Evolutionary conservation across 1,140 invertebrate species (phyloP), one percentile per base, ranked within the genome.

Genomic region (Drosophila willistoni): DNA sequence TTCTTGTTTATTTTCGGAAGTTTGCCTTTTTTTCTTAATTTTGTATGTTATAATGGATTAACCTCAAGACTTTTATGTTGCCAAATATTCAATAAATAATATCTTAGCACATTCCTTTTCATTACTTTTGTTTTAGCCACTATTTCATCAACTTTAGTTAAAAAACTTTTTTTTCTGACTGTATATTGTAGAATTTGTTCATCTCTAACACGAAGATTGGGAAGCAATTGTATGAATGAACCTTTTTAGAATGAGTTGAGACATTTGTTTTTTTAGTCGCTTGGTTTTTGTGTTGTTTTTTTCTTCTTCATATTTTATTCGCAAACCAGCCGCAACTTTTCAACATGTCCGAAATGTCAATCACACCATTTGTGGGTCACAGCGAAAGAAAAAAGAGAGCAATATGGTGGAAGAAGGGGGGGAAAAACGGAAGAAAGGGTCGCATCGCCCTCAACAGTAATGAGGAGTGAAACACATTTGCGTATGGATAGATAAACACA

Each of bases 341-440:
- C 51, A 19, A 42, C 64, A 59, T 84, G 81, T 78, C 70, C 56
- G 59, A 81, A 85, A 84, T 86, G 81, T 85, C 81, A 85, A 74
- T 77, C 54, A 69, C 71, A 77, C 77, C 42, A 70, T 79, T 79
- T 79, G 61, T 74, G 60, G 73, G 73, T 77, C 73, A 51, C 17
- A 10, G 44, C 17, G 7, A 51, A n/a, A n/a, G 19, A 51, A 51
- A 22, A 10, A 51, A 22, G 3, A 51, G 14, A 51, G n/a, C 10
- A 51, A 10, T 22, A 51, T 2, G 14, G 14, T 0, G 7, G 10
- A 22, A 51, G 17, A 39, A 34, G 12, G 39, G 33, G 9, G 41
- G 29, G 22, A 6, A 13, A 10, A 13, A n/a, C n/a, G 36, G n/a
- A n/a, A 9, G 41, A n/a, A 5, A 29, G 22, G 42, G 25, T 6